Evolutionary conservation across 2,797 vertebrate species (phyloP).

Genomic region (Mus minutoides): DNA sequence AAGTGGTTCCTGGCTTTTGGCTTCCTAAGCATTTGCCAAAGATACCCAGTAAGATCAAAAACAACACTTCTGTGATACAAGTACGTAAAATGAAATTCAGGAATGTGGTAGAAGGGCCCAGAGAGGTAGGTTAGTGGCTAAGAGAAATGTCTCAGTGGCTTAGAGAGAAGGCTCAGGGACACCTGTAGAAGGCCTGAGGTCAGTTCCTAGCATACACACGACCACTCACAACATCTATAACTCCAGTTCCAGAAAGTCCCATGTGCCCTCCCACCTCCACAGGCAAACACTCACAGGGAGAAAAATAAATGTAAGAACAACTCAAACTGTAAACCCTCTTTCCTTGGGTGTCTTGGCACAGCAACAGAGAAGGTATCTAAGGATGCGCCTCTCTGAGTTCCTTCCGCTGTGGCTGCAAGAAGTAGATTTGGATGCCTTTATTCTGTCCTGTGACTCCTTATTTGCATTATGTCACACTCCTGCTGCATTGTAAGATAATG

Average conservation of each 20-base stretch:
- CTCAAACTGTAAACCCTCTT: not conserved
- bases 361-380: not conserved
- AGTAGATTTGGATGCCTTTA: not conserved
- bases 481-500: not conserved
- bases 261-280: not conserved
- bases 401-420: fast-evolving
- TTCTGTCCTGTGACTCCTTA: not conserved
- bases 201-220: not conserved
- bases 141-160: not conserved
- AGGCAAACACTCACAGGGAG: not conserved
- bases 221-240: not conserved
- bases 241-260: not conserved
- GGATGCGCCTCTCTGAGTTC: not conserved
- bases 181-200: not conserved
- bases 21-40: not conserved
- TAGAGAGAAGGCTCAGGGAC: not conserved
- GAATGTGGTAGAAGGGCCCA: not conserved
- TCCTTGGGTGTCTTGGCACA: not conserved
- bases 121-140: not conserved
- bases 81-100: not conserved
- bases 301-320: not conserved
- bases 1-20: slow-evolving; percentile 16
- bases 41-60: not conserved
- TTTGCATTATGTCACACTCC: not conserved
- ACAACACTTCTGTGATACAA: not conserved